Evolutionary conservation across 1,140 invertebrate species (phyloP).

Genomic region (Nixonia krombeini): DNA sequence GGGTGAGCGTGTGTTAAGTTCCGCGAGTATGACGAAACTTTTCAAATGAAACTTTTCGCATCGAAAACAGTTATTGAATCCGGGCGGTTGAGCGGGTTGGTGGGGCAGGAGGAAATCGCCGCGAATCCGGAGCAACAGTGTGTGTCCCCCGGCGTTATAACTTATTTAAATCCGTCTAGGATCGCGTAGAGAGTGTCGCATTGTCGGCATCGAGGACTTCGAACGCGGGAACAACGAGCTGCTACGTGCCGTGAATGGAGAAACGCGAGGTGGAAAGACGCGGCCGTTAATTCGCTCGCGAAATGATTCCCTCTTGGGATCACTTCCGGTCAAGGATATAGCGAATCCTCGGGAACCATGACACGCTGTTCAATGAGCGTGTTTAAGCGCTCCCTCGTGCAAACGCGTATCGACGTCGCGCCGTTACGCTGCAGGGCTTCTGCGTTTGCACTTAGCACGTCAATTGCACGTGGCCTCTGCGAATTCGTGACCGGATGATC

Average conservation of each 20-base stretch:
- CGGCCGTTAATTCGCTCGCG: constrained; percentile 2
- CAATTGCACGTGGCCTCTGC: not conserved
- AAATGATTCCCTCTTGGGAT: constrained; percentile 5
- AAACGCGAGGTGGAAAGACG: constrained; percentile 1
- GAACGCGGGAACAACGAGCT: not conserved
- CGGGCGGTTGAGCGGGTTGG: too few relatives aligned
- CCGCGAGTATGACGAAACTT: constrained; percentile 2
- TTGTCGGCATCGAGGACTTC: not conserved
- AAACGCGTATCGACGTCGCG: constrained; percentile 9
- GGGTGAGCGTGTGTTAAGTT: not conserved
- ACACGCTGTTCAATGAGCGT: constrained; percentile 29
- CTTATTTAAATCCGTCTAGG: constrained; percentile 3
- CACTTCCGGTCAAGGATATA: constrained; percentile 10
- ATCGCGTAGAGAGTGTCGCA: not conserved
- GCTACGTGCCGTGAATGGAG: constrained; percentile 5
- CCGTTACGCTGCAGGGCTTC: too few relatives aligned
- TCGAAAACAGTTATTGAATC: constrained; percentile 10
- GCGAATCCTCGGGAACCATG: constrained; percentile 9
- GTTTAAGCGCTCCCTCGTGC: constrained; percentile 44
- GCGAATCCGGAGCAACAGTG: not conserved
- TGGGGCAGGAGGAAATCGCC: too few relatives aligned
- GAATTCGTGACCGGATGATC: too few relatives aligned
- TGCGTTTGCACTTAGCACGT: not conserved
- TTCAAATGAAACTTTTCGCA: constrained; percentile 11
- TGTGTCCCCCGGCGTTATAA: not conserved